Evolutionary conservation across 2,797 vertebrate species (phyloP).

Genomic region (Orientallactaga sibirica): DNA sequence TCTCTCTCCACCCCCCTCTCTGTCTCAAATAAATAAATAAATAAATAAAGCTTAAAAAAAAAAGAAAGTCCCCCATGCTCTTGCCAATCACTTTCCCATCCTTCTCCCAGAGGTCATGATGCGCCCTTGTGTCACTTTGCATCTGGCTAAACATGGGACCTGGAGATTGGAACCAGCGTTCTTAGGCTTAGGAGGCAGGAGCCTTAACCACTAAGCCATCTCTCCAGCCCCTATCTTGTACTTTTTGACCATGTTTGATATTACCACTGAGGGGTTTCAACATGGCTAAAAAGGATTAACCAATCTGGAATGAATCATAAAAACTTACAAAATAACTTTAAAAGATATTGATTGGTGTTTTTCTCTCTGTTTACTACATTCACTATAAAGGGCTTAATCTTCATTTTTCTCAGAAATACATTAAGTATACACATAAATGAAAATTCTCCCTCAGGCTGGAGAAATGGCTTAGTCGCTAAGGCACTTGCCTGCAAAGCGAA

Average conservation of each 20-base stretch:
- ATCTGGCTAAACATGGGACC: too few relatives aligned
- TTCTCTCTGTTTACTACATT: constrained; percentile 36
- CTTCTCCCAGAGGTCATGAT: too few relatives aligned
- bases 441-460: neutral
- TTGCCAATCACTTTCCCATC: too few relatives aligned
- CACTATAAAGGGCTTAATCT: neutral
- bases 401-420: constrained; percentile 47
- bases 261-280: neutral
- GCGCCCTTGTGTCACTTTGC: too few relatives aligned
- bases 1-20: too few relatives aligned
- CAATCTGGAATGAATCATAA: constrained; percentile 31
- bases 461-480: too few relatives aligned
- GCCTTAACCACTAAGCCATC: neutral
- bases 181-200: neutral
- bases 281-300: constrained; percentile 25
- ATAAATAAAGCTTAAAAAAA: too few relatives aligned
- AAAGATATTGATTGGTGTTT: constrained; percentile 2
- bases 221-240: neutral
- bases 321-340: constrained; percentile 56
- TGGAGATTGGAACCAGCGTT: neutral
- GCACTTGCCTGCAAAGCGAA: too few relatives aligned
- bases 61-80: too few relatives aligned
- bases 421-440: constrained; percentile 41
- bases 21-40: too few relatives aligned
- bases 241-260: constrained; percentile 16